Evolutionary conservation across 1,140 invertebrate species (phyloP).

Genomic region (Aphaenogaster rudis): DNA sequence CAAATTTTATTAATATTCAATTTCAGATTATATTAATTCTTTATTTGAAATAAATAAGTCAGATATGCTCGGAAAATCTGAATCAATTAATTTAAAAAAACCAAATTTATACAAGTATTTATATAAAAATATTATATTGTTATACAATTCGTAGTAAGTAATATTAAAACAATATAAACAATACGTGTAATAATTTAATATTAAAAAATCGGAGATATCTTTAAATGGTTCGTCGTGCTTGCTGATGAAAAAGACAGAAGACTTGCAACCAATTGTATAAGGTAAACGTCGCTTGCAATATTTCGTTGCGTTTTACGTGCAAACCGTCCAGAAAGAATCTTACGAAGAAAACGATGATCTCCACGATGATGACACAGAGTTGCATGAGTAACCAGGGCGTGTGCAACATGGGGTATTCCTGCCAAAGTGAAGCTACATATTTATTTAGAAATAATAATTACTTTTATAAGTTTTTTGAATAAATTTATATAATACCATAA

Average conservation of each 20-base stretch:
- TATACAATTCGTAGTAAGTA: background rate
- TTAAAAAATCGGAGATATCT: background rate
- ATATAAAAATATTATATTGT: background rate
- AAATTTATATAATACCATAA: background rate
- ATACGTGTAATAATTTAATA: background rate
- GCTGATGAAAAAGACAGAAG: conserved; percentile 83
- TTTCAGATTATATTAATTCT: no score
- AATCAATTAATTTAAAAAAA: background rate
- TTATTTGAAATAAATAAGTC: no score
- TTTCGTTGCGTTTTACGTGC: conserved; percentile 81
- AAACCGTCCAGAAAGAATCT: conserved; percentile 82
- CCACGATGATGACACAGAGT: conserved; percentile 83
- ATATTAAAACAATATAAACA: conserved; percentile 14
- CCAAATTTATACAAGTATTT: background rate
- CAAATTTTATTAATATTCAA: no score
- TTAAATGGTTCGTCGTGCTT: conserved; percentile 63
- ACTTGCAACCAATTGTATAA: conserved; percentile 85
- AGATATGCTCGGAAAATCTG: background rate
- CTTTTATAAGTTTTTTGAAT: conserved; percentile 6
- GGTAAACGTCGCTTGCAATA: conserved; percentile 80
- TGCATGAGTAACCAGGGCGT: conserved; percentile 86
- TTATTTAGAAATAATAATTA: background rate
- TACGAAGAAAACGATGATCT: conserved; percentile 82
- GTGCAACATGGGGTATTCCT: conserved; percentile 85
- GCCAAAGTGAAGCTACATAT: conserved; percentile 18